Conservation (phyloP, 2,797 vertebrate genomes). For the Helostoma temminkii region DNA sequence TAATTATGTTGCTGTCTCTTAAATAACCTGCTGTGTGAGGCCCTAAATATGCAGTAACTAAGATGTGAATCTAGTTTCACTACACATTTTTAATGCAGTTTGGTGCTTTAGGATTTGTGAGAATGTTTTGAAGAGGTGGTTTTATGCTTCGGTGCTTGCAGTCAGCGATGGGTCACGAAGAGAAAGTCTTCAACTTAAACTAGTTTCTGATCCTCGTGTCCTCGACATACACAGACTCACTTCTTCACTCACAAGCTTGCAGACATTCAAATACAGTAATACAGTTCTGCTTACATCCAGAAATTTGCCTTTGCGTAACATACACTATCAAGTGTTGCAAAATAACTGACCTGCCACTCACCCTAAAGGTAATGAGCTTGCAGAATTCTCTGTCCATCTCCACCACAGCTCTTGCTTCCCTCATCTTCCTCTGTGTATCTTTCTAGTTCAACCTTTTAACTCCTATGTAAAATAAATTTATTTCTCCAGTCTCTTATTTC, state of each 20-base stretch:
- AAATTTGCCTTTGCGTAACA: conserved; percentile 46
- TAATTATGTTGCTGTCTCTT: conserved; percentile 17
- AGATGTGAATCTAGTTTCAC: conserved; percentile 9
- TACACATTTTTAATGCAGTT: neutral
- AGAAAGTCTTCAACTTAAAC: conserved; percentile 25
- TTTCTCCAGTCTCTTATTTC: neutral
- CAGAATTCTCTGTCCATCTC: conserved; percentile 21
- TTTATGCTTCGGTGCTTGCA: neutral
- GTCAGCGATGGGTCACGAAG: conserved; percentile 1
- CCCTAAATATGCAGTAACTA: neutral
- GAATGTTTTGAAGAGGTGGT: neutral
- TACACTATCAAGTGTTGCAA: conserved; percentile 34
- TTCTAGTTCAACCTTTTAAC: neutral
- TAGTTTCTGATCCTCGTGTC: conserved; percentile 15
- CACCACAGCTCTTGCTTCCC: neutral
- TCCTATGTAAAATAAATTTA: neutral
- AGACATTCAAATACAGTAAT: conserved; percentile 9
- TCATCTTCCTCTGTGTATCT: neutral
- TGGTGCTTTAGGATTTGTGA: conserved; percentile 1
- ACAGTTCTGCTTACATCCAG: conserved; percentile 34
- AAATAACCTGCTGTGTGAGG: conserved; percentile 12
- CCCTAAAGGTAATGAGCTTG: conserved; percentile 40
- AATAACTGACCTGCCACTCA: conserved; percentile 54
- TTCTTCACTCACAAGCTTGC: conserved; percentile 5
- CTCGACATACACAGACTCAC: neutral